Percentiles rank a stretch among this genome's conserved stretches.
Conservation (phyloP, 2,797 vertebrate species). For the Limnodromus scolopaceus region DNA sequence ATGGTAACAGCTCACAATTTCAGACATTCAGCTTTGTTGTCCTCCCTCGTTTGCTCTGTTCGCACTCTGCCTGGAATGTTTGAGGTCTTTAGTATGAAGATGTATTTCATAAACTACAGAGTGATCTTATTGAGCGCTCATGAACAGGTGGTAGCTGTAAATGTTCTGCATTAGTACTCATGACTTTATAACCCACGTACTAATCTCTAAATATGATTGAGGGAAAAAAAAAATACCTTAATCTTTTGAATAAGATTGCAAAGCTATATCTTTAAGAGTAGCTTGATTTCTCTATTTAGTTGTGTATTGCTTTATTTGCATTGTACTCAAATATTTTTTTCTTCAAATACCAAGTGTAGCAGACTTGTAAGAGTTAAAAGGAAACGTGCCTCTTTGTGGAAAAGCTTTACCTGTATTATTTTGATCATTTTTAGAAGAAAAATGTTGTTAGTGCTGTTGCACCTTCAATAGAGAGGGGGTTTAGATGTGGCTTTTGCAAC, state of each 20-base stretch:
- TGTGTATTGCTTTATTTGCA: neutral
- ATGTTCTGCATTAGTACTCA: neutral
- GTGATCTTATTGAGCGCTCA: neutral
- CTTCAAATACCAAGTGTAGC: neutral
- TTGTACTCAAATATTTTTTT: neutral
- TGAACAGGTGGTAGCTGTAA: neutral
- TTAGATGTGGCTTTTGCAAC: rapidly evolving
- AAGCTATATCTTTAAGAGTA: neutral
- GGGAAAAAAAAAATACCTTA: neutral
- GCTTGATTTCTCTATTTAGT: neutral
- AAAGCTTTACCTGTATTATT: neutral
- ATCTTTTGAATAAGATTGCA: neutral
- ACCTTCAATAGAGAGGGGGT: rapidly evolving
- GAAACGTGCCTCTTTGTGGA: neutral
- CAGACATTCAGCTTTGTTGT: neutral
- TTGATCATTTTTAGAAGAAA: neutral
- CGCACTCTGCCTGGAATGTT: neutral
- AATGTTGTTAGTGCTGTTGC: neutral
- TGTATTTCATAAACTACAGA: neutral
- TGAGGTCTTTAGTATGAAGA: neutral
- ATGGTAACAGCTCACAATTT: neutral
- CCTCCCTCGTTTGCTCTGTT: neutral
- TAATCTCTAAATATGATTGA: neutral
- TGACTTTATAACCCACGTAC: neutral
- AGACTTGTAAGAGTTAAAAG: neutral